These are phyloP conservation scores for Staurois parvus DNA, from an alignment of 2,797 vertebrate species.

Conservation along the genomic window DNA sequence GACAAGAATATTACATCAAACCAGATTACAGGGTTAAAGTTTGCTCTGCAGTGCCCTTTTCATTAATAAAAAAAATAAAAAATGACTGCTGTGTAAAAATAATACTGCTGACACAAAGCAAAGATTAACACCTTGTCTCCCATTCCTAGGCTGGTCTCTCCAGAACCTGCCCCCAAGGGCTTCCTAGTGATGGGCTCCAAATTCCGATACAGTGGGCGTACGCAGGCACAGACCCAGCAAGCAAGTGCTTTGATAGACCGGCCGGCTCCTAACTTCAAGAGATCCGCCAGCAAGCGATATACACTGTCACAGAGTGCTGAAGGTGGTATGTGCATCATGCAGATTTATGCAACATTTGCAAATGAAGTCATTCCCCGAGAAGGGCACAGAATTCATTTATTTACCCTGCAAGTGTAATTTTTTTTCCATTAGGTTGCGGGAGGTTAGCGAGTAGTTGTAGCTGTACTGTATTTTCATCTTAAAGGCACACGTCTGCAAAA, in stretches of 20 bases:
- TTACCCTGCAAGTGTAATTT: not conserved
- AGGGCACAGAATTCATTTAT: too few relatives aligned
- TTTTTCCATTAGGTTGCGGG: not conserved
- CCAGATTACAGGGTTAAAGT: not conserved
- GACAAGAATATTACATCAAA: not conserved
- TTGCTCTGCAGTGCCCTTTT: not conserved
- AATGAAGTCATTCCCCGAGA: not conserved
- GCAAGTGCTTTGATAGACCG: slow-evolving; percentile 95
- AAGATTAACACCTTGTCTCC: not conserved
- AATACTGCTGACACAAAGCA: not conserved
- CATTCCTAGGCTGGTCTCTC: slow-evolving; percentile 87
- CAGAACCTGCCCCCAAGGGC: slow-evolving; percentile 95
- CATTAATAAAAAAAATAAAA: not conserved
- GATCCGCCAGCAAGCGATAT: slow-evolving; percentile 95
- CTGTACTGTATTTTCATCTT: not conserved
- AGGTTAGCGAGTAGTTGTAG: not conserved
- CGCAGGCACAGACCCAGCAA: slow-evolving; percentile 94
- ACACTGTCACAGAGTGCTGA: slow-evolving; percentile 96
- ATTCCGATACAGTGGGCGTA: slow-evolving; percentile 96
- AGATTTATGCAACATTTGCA: not conserved
- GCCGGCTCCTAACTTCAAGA: slow-evolving; percentile 93
- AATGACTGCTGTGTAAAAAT: not conserved
- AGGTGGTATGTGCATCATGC: slow-evolving; percentile 82
- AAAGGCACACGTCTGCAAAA: not conserved
- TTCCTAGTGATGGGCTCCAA: slow-evolving; percentile 99